Conservation (phyloP, 2,113 vertebrate species). For the Trochalopteron elliotii region DNA sequence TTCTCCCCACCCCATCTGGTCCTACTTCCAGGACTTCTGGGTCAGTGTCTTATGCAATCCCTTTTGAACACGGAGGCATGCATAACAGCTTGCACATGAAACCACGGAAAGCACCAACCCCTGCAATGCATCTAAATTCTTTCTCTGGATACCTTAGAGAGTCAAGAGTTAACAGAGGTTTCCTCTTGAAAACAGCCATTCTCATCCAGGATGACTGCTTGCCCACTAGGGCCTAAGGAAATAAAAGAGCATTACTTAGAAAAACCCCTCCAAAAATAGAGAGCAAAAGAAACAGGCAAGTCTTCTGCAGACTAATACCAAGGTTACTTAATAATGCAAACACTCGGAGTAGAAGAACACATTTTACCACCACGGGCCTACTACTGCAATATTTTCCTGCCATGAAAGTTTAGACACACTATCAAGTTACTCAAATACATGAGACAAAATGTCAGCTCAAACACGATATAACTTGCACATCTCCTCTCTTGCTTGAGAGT, state of each 20-base stretch:
- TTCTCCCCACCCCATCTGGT: background rate
- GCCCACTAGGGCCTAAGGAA: background rate
- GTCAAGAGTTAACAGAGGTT: background rate
- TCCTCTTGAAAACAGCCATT: background rate
- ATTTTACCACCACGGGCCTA: background rate
- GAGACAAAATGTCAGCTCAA: background rate
- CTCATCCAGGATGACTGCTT: background rate
- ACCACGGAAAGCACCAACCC: background rate
- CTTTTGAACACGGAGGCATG: background rate
- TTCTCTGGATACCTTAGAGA: background rate
- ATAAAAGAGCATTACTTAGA: background rate
- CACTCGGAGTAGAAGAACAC: background rate
- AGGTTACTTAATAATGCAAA: background rate
- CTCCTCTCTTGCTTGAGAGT: background rate
- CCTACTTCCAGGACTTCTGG: background rate
- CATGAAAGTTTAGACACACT: background rate
- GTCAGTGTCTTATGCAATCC: background rate
- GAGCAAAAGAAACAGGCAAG: background rate
- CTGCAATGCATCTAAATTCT: background rate
- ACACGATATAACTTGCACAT: accelerated
- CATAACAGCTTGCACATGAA: background rate
- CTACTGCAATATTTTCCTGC: background rate
- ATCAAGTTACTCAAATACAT: background rate
- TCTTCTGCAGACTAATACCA: background rate
- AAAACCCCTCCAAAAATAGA: background rate